Evolutionary conservation across 2,888 invertebrate species (phyloP), one percentile per base, ranked within the genome.

Genomic region (Perdita meconis): DNA sequence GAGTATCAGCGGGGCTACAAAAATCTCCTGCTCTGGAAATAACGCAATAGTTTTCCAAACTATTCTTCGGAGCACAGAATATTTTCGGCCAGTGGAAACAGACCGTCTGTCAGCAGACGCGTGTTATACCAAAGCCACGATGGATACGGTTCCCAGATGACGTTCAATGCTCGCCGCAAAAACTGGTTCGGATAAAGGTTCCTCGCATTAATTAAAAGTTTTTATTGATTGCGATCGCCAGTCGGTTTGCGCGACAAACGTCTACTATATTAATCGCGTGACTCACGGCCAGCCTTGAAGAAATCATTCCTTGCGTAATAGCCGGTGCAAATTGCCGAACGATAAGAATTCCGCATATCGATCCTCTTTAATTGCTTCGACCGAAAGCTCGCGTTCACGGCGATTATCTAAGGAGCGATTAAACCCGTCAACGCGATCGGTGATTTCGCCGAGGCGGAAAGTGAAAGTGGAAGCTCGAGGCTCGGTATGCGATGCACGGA

Each of bases 271-370:
- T 55, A 56, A 65, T 56, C 55, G 53, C 69, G 44, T 66, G 71
- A 71, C 36, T 71, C 71, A 40, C 26, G 12, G 34, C 0, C 42
- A 70, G 51, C 71, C 59, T 72, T 59, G 59, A 16, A n/a, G 51
- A 42, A 59, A 59, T 59, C 44, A 51, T 72, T 53, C 59, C 19
- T 72, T 71, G 71, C 71, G 42, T 72, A 72, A 71, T 40, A 24
- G 16, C 26, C 26, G n/a, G 30, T 30, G 71, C 34, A 34, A 71
- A 70, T 70, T 26, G 19, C 8, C 6, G 4, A 0, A 13, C 59
- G 42, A 70, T 53, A 71, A 72, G 47, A 36, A 51, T 57, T 34
- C 57, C 40, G 16, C 42, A 13, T 69, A 71, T 70, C 71, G 38
- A 70, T 57, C 8, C 36, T 30, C 57, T 16, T n/a, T 71, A 71